A percentile compares a stretch with the other conserved stretches of the same genome.
These are phyloP conservation scores for Mirounga angustirostris DNA, from an alignment of 2,113 vertebrate genomes.

Conservation along the genomic window DNA sequence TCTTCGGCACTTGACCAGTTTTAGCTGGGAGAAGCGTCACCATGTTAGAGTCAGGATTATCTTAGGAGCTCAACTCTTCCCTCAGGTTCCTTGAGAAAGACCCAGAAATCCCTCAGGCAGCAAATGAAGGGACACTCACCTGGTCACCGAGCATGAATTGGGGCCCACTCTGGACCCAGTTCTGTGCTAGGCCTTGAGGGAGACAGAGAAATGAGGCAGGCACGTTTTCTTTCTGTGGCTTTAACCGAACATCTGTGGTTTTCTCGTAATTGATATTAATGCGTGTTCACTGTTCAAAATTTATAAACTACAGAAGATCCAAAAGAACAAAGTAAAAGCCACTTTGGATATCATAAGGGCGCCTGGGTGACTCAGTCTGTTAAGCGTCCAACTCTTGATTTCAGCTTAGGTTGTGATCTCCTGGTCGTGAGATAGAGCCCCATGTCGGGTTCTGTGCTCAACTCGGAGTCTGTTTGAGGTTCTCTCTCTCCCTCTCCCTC, in stretches of 20 bases:
- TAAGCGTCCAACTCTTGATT: background rate
- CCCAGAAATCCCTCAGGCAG: background rate
- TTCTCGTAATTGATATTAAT: slow-evolving; percentile 18
- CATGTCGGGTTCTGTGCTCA: background rate
- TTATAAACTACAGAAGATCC: slow-evolving; percentile 38
- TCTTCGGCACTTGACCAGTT: background rate
- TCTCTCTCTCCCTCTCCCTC: background rate
- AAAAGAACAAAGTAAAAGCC: background rate
- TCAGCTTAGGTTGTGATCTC: background rate
- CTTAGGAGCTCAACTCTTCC: background rate
- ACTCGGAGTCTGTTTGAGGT: background rate
- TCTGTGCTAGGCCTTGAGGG: background rate
- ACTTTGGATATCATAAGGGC: background rate
- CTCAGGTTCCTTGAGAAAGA: background rate
- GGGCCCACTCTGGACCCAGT: background rate
- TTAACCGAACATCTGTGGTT: slow-evolving; percentile 24
- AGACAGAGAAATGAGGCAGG: background rate
- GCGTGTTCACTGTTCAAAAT: background rate
- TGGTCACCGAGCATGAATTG: background rate
- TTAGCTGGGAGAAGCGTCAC: background rate
- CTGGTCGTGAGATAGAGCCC: background rate
- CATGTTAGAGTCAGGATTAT: background rate
- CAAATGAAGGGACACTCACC: background rate
- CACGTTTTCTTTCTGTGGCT: slow-evolving; percentile 27
- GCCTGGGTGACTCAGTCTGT: background rate